Evolutionary conservation across 2,888 invertebrate genomes (phyloP).

Genomic region (Anodontia alba): DNA sequence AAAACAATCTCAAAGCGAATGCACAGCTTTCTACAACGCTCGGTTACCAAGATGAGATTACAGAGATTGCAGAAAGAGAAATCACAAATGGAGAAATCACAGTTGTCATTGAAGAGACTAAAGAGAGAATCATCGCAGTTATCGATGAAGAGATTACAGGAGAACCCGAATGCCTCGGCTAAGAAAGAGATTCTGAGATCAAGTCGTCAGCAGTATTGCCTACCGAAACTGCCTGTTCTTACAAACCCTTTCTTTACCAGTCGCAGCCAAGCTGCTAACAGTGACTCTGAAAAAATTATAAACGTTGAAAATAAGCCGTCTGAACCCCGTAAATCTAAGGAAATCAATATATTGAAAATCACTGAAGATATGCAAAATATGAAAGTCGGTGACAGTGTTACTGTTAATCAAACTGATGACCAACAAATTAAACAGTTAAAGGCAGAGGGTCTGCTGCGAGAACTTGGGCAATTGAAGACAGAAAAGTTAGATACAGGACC

Average conservation of each 20-base stretch:
- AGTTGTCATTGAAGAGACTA: conserved; percentile 9
- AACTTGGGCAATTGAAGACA: background rate
- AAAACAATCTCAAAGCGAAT: conserved; percentile 46
- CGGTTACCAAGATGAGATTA: conserved; percentile 54
- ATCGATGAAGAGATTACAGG: conserved; percentile 18
- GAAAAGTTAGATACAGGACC: background rate
- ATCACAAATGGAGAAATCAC: background rate
- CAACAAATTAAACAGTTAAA: background rate
- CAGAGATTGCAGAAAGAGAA: conserved; percentile 47
- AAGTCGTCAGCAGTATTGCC: conserved; percentile 23
- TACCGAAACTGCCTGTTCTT: conserved; percentile 45
- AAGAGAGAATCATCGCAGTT: conserved; percentile 30
- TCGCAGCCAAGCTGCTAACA: background rate
- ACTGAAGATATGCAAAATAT: background rate
- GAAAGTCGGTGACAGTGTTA: background rate
- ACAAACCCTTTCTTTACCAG: conserved; percentile 42
- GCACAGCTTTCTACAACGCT: conserved; percentile 59
- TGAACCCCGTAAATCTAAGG: conserved; percentile 17
- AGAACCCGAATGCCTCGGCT: too few species aligned
- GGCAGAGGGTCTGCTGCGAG: background rate
- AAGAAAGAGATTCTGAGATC: background rate
- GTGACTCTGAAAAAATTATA: background rate
- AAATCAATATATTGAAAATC: background rate
- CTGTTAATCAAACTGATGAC: background rate
- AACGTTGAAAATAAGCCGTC: conserved; percentile 28